Percentiles rank a stretch among this genome's conserved stretches.
Conservation (phyloP, 1,140 invertebrate genomes). For the Musca domestica region DNA sequence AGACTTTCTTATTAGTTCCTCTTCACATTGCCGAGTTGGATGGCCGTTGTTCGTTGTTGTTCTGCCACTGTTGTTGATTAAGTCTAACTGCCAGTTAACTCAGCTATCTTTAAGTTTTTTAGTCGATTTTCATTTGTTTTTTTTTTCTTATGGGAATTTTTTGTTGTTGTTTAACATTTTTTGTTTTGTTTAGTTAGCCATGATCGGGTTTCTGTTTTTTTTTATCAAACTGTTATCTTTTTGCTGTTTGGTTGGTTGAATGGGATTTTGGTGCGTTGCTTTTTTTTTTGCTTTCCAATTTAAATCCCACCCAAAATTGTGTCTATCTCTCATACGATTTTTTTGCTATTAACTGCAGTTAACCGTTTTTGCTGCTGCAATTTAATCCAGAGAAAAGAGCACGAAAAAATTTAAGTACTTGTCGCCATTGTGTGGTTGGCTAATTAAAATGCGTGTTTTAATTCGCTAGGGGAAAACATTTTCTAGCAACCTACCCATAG, state of each 20-base stretch:
- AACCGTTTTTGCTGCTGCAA: too few relatives aligned
- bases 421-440: conserved; percentile 37
- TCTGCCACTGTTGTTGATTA: conserved; percentile 25
- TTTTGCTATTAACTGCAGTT: too few relatives aligned
- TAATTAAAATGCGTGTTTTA: conserved; percentile 33
- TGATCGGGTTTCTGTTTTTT: neutral
- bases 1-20: too few relatives aligned
- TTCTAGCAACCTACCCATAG: neutral
- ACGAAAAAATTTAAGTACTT: conserved; percentile 27
- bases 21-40: too few relatives aligned
- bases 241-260: neutral
- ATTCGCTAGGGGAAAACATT: neutral
- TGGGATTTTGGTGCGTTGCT: neutral
- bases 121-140: conserved; percentile 11
- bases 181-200: conserved; percentile 4
- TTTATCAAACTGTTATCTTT: conserved; percentile 13
- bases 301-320: conserved; percentile 24
- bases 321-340: conserved; percentile 27
- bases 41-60: neutral
- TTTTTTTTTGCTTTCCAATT: neutral
- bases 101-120: conserved; percentile 18
- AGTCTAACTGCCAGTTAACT: conserved; percentile 26
- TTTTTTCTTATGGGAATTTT: neutral
- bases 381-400: neutral
- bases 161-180: conserved; percentile 18